A percentile compares a stretch with the other conserved stretches of the same genome.
phyloP scores from a whole-genome alignment of 2,888 invertebrate species.

The Drosophila macrospina region DNA sequence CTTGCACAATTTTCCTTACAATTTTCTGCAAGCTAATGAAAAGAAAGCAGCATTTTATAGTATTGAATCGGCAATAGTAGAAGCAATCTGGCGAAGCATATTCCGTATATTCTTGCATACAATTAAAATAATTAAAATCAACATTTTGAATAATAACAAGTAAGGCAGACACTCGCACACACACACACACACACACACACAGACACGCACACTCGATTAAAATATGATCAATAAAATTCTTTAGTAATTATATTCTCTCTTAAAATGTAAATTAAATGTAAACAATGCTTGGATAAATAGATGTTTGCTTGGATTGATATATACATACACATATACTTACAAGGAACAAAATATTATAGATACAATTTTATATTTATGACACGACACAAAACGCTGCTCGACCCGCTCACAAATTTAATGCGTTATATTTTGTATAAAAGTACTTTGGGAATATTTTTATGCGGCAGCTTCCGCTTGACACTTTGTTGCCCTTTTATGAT shows the following conservation, averaged over 20 bases:
- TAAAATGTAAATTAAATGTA: slow-evolving; percentile 67
- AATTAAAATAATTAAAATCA: slow-evolving; percentile 71
- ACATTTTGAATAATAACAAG: slow-evolving; percentile 60
- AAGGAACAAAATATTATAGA: slow-evolving; percentile 34
- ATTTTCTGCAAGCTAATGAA: slow-evolving; percentile 40
- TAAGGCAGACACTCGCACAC: slow-evolving; percentile 13
- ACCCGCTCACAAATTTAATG: slow-evolving; percentile 46
- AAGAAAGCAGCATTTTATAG: slow-evolving; percentile 41
- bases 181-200: slow-evolving; percentile 19
- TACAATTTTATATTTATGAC: slow-evolving; percentile 48
- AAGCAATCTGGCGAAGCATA: slow-evolving; percentile 4
- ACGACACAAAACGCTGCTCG: slow-evolving; percentile 35
- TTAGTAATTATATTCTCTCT: slow-evolving; percentile 51
- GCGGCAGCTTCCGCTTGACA: slow-evolving; percentile 41
- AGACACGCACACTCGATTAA: slow-evolving; percentile 44
- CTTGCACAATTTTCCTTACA: slow-evolving; percentile 21
- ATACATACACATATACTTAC: background rate
- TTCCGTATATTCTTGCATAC: slow-evolving; percentile 33
- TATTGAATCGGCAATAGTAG: slow-evolving; percentile 11
- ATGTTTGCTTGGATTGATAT: slow-evolving; percentile 2
- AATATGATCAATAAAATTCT: slow-evolving; percentile 60
- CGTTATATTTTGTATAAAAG: slow-evolving; percentile 60
- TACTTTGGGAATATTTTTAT: slow-evolving; percentile 58
- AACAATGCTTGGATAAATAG: slow-evolving; percentile 43
- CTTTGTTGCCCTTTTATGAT: slow-evolving; percentile 51